Evolutionary conservation across 2,888 invertebrate species (phyloP), one percentile per base, ranked within the genome.

Genomic region (Platycheirus albimanus): DNA sequence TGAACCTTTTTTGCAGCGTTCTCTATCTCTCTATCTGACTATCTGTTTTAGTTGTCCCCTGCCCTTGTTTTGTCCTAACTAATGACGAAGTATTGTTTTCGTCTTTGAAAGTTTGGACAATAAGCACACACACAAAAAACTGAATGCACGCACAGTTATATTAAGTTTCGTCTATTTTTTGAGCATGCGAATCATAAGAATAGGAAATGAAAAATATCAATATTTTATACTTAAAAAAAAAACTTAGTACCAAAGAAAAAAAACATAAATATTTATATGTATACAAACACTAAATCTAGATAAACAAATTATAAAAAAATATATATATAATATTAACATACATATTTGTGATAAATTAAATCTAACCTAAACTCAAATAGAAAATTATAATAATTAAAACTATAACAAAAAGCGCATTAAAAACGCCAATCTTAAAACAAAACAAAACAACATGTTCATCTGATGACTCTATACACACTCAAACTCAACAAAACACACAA

Each of bases 321-420:
- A 33, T 30, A 30, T 45, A 49, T 43, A 58, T 54, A 64, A 61
- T 63, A 81, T 79, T 69, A 75, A 80, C 52, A 72, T 78, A 74
- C 28, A 11, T 61, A 61, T 78, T 83, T 83, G 83, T 83, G 83
- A 83, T 83, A 83, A 78, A 83, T 64, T 64, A 77, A 83, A 81
- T 54, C 64, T 72, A 83, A 80, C 24, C 70, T 70, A 64, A 83
- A 66, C 41, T 78, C 54, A 66, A 58, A 78, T 28, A 52, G 28
- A 3, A 58, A 38, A 52, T 63, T 51, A 33, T 6, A 33, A 33
- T 33, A 58, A 33, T 43, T 64, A n/a, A 47, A 61, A 47, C 15
- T 41, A 64, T 36, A 28, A 54, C 30, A 8, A 64, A 36, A 30
- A 64, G 41, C 24, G 41, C 49, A 75, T 75, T 36, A 30, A 63